Evolutionary conservation across 2,888 invertebrate genomes (phyloP), one percentile per base, ranked within the genome.

Genomic region (Metopia argyrocephala): DNA sequence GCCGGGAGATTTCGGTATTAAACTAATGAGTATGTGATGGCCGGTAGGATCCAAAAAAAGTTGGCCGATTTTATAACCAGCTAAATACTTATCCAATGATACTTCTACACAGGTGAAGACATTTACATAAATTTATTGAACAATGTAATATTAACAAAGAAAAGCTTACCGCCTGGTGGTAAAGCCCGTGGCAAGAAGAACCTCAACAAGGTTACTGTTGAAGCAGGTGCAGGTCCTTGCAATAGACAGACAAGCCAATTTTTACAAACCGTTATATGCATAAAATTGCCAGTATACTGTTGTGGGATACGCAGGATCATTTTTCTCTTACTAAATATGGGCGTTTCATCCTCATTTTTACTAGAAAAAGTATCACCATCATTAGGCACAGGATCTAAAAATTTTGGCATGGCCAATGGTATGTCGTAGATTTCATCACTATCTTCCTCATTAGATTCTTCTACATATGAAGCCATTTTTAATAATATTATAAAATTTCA

Each of bases 291-390:
- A 3, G 79, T 84, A 57, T 85, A 86, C 23, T 83, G 71, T 85
- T 95, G 94, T 0, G 95, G 93, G 1, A 97, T 95, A 78, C 94
- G 93, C 83, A 96, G 94, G 85, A 94, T 94, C 90, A 96, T 95
- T 89, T 94, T 95, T 83, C 95, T 94, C 89, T 96, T 97, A 38
- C 93, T 94, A 89, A 98, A 97, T 89, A 98, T 97, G 7, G 97
- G 96, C 20, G 93, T 92, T 83, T 96, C 96, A 85, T 95, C 82
- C 5, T 85, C 83, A 9, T 57, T 27, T n/a, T 84, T 87, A 23
- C 85, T 86, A 71, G 82, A 82, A 73, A 27, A 78, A 20, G 46
- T 31, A 5, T 2, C 25, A 78, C 27, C 69, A 23, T 23, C 20
- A 54, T 54, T 64, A 7, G 85, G 83, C 12, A 85, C 75, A 18